Evolutionary conservation across 2,888 invertebrate species (phyloP), one percentile per base, ranked within the genome.

Genomic region (Nemapogon koenigi): DNA sequence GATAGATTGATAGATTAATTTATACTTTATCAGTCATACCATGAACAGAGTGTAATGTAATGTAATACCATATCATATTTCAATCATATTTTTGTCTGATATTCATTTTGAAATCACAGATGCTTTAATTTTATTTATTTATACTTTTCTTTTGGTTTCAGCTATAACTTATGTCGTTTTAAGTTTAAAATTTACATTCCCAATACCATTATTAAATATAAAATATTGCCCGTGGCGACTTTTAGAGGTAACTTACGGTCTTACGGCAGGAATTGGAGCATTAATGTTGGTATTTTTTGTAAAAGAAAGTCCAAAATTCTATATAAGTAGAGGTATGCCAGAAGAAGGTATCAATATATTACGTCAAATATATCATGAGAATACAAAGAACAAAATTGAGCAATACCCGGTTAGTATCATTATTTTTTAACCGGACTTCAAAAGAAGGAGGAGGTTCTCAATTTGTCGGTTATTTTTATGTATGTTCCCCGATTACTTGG

Each of bases 281-380:
- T 16, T 41, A 11, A 4, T 32, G 6, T 16, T 35, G 3, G 8
- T 39, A 2, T 16, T 33, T 10, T 16, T 32, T 13, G 30, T 31
- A 14, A 35, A 42, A 25, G 42, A 42, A 22, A 42, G 42, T 14
- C 42, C 42, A 27, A 42, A 42, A 37, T 42, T 42, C 42, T 39
- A 39, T 22, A 29, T 32, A 14, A 42, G 39, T 22, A 32, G 28
- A 26, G 42, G 40, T 7, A 4, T 17, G 7, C 11, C 30, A 8
- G 35, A 35, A 3, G 31, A 40, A 18, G 31, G 38, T 13, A 8
- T 42, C 26, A 26, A 16, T 16, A 26, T 33, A 7, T 16, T 42
- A 13, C 18, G 16, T 11, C 18, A 33, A 17, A 42, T 42, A 7
- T 42, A 16, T 16, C 29, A 28, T 10, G 11, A 14, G 2, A 39